Evolutionary conservation across 2,797 vertebrate genomes (phyloP).

Genomic region (Sylvia borin): DNA sequence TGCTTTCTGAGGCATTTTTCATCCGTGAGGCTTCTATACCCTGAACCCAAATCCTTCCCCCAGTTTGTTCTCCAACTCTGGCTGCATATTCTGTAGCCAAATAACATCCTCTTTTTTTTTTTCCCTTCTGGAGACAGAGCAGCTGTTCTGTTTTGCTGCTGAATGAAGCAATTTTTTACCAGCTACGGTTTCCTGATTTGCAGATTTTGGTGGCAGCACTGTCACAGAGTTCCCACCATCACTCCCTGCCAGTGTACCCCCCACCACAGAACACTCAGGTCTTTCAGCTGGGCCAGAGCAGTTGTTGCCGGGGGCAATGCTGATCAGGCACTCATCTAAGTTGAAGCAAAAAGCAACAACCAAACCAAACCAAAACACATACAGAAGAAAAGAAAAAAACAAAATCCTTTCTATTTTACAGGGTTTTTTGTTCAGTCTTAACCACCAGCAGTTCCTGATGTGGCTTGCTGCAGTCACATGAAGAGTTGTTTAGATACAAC

Average conservation of each 20-base stretch:
- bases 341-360: neutral
- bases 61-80: neutral
- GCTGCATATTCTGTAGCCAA: neutral
- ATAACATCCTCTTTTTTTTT: neutral
- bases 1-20: neutral
- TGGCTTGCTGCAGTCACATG: neutral
- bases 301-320: neutral
- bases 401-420: neutral
- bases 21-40: neutral
- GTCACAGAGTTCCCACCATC: neutral
- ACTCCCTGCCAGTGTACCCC: neutral
- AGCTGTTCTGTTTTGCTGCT: constrained; percentile 36
- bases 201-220: constrained; percentile 3
- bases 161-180: constrained; percentile 1
- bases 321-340: neutral
- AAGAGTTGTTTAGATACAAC: neutral
- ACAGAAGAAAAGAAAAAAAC: neutral
- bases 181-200: neutral
- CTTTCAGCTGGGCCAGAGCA: neutral
- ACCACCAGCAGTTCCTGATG: neutral
- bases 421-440: neutral
- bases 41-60: neutral
- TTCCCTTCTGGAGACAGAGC: neutral
- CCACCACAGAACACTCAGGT: neutral
- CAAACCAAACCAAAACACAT: neutral